Evolutionary conservation across 2,797 vertebrate species (phyloP), one percentile per base, ranked within the genome.

Genomic region (Limosa lapponica): DNA sequence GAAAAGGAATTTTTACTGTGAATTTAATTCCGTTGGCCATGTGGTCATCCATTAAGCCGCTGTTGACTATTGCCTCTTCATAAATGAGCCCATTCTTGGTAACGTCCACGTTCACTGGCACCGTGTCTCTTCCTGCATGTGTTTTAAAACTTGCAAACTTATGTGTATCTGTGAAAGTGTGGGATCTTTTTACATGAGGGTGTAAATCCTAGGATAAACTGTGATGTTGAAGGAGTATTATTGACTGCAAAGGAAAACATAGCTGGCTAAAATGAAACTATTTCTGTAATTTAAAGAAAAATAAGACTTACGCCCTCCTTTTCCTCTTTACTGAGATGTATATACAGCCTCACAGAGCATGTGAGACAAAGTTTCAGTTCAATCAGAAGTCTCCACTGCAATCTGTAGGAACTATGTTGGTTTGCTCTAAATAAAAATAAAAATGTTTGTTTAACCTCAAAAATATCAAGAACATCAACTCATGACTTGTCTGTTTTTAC

Each of bases 401-500:
- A 30, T 92, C 49, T 80, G 64, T 74, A 95, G 67, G 48, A 90
- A 54, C 51, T 58, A 44, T 58, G 71, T 79, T 90, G 77, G 74
- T 85, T 85, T 93, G 90, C 70, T 90, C 66, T 74, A 95, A 94
- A 91, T 91, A 92, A 91, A 87, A 91, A 81, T 62, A 57, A 95
- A 96, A 82, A 57, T 89, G 94, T 79, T 97, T 96, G 16, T 87
- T 93, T 96, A 91, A 96, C 74, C 90, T 96, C 88, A 92, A 85
- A 96, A 95, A 87, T 89, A 94, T 95, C 89, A 92, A 73, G 66
- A 95, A 85, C 49, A 77, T 82, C 93, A 94, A 82, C 90, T 78
- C 84, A 43, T 94, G 92, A 93, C 92, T 96, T 80, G 44, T 70
- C 89, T 96, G 93, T 97, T 96, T 97, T 96, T 94, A 77, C 89